Base-by-base conservation (phyloP, 2,888 invertebrate species). In the Melikaiella ostensackeni region DNA sequence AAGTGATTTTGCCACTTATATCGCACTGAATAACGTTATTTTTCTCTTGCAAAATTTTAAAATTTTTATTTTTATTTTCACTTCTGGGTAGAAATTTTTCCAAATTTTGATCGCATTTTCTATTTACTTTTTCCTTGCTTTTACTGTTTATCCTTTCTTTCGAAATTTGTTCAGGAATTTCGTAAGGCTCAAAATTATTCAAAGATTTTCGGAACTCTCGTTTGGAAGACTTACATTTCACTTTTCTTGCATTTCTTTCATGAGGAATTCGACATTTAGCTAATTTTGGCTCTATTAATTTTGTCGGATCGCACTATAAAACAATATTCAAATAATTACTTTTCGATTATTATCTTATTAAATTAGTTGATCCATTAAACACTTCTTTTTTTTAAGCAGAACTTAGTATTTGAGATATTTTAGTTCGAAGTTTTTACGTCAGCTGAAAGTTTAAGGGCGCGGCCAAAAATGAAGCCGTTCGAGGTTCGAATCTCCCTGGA, bases 1-100 rank as follows among this genome's bases (percentile, higher is more conserved):
- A 42, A 24, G 42, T 66, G 42, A 66, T 42, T 66, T 66, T 66
- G 7, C 64, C 64, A 66, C 42, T 46, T 66, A 66, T 21, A 42
- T 66, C 38, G 42, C 64, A 66, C 7, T 42, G 24, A 46, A 66
- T 27, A 46, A 66, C 16, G 6, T 66, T 66, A 42, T 42, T 66
- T 38, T 0, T 3, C 19, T 42, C 42, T 6, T 42, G 6, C 42
- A 42, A 21, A 46, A 2, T 38, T 63, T 63, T 11, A 21, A 9
- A 21, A 38, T 21, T 35, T 21, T 11, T 2, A 38, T 21, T 35
- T 21, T 11, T 2, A 24, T 63, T 38, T 38, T 11, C 21, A n/a
- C 2, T 13, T 64, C 2, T 35, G 5, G 1, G 8, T 19, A 30
- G 30, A 62, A 61, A 3, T 3, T 30, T 30, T 4, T 30, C 4